phyloP scores from a whole-genome alignment of 2,888 invertebrate species.

The Cephus runcator region DNA sequence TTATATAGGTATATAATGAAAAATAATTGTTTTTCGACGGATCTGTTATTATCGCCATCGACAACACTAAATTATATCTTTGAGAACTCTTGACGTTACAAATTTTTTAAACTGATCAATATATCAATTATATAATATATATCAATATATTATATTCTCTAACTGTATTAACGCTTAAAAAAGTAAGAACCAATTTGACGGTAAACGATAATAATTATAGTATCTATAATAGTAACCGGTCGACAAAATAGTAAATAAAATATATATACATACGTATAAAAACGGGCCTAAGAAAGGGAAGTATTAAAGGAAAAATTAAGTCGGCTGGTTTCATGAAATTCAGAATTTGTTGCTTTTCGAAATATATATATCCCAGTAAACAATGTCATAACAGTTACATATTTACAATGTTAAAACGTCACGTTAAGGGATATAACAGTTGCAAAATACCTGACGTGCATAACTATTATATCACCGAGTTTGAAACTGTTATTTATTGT shows the following conservation, averaged over 20 bases:
- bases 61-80: not conserved
- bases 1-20: not conserved
- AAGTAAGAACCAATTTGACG: not conserved
- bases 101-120: not conserved
- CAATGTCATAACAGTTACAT: not conserved
- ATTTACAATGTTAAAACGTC: not conserved
- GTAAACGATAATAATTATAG: not conserved
- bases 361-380: not conserved
- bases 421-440: not conserved
- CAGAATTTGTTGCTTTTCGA: not conserved
- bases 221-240: not conserved
- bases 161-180: not conserved
- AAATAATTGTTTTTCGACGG: not conserved
- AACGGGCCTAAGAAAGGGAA: not conserved
- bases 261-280: not conserved
- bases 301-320: not conserved
- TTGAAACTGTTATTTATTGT: not conserved
- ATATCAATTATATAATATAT: not conserved
- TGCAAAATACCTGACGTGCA: not conserved
- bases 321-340: not conserved
- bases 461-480: not conserved
- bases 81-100: not conserved
- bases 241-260: not conserved
- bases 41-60: not conserved
- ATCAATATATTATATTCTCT: not conserved